These are phyloP conservation scores for Tanypteryx hageni DNA, from an alignment of 2,888 invertebrate species.

Conservation along the genomic window DNA sequence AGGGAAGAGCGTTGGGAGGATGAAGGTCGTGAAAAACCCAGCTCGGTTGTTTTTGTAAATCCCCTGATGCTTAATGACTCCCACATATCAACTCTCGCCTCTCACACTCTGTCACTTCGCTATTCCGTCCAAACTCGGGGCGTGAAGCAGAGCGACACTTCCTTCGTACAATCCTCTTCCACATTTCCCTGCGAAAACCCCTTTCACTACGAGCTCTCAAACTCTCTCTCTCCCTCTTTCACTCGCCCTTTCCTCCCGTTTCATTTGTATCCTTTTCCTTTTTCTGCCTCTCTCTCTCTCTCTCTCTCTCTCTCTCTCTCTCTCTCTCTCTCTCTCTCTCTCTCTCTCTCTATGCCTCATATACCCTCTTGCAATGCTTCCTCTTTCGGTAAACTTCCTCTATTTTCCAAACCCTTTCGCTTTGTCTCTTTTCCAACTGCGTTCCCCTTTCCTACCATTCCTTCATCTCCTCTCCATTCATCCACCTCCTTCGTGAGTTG, in stretches of 20 bases:
- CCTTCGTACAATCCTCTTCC: constrained; percentile 1
- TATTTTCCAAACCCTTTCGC: too few species aligned
- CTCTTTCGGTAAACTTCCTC: not conserved
- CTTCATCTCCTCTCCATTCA: too few species aligned
- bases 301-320: not conserved
- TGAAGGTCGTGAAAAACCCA: not conserved
- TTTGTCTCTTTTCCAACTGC: too few species aligned
- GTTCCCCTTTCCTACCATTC: too few species aligned
- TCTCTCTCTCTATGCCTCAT: not conserved
- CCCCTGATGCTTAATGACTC: constrained; percentile 64
- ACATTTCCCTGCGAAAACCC: not conserved
- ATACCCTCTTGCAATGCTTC: too few species aligned
- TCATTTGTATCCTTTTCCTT: not conserved
- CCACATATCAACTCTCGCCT: constrained; percentile 59
- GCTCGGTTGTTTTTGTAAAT: constrained; percentile 51
- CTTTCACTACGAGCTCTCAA: not conserved
- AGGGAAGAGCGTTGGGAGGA: not conserved
- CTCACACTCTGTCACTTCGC: constrained; percentile 45
- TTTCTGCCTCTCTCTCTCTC: not conserved
- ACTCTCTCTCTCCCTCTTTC: not conserved
- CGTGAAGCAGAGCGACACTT: constrained; percentile 41
- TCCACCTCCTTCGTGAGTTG: too few species aligned
- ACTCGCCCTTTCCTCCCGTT: not conserved
- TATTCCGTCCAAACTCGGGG: constrained; percentile 37
- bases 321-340: too few species aligned